Conservation (phyloP, 2,888 invertebrate genomes). For the Conops quadrifasciatus region DNA sequence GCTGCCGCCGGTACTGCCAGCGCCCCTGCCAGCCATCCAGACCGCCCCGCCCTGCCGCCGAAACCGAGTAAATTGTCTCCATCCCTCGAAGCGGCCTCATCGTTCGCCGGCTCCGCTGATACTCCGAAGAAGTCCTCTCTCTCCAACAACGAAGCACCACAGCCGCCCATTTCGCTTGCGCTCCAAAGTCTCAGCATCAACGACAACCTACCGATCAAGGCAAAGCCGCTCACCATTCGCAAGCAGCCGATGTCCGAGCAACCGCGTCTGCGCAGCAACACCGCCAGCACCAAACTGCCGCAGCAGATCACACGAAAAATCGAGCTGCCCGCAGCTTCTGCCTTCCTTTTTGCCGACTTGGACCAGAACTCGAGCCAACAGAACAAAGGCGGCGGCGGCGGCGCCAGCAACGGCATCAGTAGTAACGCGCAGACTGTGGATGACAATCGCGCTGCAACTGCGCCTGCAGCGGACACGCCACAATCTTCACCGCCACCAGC, state of each 20-base stretch:
- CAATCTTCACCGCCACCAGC: conserved; percentile 40
- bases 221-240: conserved; percentile 83
- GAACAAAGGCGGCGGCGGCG: too few relatives aligned
- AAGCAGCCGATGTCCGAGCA: conserved; percentile 85
- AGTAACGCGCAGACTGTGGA: conserved; percentile 21
- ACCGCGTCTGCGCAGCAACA: conserved; percentile 75
- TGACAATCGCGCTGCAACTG: background rate
- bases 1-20: conserved; percentile 41
- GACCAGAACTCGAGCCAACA: conserved; percentile 9
- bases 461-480: background rate
- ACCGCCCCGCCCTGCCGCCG: conserved; percentile 82
- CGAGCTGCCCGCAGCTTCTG: conserved; percentile 33
- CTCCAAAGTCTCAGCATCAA: conserved; percentile 61
- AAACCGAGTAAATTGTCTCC: conserved; percentile 74
- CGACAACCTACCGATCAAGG: conserved; percentile 74
- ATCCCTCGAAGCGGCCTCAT: conserved; percentile 41
- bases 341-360: conserved; percentile 30
- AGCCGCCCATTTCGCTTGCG: conserved; percentile 45
- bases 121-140: conserved; percentile 14
- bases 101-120: conserved; percentile 14
- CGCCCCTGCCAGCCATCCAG: conserved; percentile 61
- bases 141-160: conserved; percentile 28
- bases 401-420: too few relatives aligned
- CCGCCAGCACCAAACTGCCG: conserved; percentile 37
- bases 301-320: conserved; percentile 43